Percentiles rank a stretch among this genome's conserved stretches.
These are phyloP conservation scores for Hippocampus kuda DNA, from an alignment of 2,797 vertebrate species.

Conservation along the genomic window DNA sequence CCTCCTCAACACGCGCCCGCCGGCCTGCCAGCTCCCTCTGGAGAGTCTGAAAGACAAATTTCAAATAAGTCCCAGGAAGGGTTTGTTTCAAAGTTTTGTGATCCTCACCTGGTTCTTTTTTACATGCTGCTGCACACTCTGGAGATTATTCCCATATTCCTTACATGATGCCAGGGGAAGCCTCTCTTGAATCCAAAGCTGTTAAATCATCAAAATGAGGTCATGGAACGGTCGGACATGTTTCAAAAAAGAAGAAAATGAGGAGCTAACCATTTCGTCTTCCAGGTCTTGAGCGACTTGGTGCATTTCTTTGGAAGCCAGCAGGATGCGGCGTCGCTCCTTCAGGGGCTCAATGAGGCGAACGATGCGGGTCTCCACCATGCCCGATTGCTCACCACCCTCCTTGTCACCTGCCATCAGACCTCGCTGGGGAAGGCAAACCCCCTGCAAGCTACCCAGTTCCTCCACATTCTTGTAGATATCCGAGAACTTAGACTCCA, in stretches of 20 bases:
- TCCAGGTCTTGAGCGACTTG: conserved; percentile 90
- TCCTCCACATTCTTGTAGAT: conserved; percentile 82
- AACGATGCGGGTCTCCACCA: conserved; percentile 79
- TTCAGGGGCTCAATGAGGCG: conserved; percentile 89
- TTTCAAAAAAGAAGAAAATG: neutral
- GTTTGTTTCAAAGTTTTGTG: neutral
- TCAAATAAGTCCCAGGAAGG: conserved; percentile 4
- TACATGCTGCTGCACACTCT: conserved; percentile 80
- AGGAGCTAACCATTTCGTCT: conserved; percentile 80
- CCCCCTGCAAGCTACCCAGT: conserved; percentile 71
- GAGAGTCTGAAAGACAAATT: conserved; percentile 65
- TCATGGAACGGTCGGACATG: neutral
- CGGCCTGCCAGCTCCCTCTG: conserved; percentile 87
- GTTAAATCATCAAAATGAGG: conserved; percentile 21
- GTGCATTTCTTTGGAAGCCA: conserved; percentile 90
- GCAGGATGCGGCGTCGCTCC: conserved; percentile 80
- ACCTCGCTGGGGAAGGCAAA: conserved; percentile 68
- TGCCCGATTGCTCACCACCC: conserved; percentile 67
- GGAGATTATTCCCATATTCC: conserved; percentile 84
- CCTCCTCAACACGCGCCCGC: conserved; percentile 78
- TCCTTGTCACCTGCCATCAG: conserved; percentile 63
- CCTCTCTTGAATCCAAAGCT: conserved; percentile 89
- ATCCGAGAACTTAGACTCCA: conserved; percentile 88
- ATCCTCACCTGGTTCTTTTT: conserved; percentile 84
- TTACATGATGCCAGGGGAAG: conserved; percentile 79